These are phyloP conservation scores for Zophobas morio DNA, from an alignment of 1,140 invertebrate species.

Conservation along the genomic window DNA sequence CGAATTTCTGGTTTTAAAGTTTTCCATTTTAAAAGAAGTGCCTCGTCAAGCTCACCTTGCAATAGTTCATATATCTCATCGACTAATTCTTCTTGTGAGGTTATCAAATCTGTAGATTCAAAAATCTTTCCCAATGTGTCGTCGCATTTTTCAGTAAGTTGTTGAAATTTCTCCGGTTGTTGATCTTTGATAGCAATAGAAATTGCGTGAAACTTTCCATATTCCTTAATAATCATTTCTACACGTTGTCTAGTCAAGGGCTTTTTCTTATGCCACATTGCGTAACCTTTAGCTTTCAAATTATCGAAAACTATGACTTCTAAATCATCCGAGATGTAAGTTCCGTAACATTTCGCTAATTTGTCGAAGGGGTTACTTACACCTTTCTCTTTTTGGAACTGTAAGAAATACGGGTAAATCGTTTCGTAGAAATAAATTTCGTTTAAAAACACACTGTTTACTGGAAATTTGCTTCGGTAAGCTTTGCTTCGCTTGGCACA, in stretches of 20 bases:
- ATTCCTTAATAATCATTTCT: constrained; percentile 66
- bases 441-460: constrained; percentile 6
- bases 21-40: constrained; percentile 1
- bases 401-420: constrained; percentile 6
- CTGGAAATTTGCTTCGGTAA: background rate
- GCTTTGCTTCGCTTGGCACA: background rate
- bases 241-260: constrained; percentile 67
- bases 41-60: background rate
- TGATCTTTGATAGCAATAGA: constrained; percentile 69
- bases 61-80: constrained; percentile 7
- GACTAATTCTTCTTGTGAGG: background rate
- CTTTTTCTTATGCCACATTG: constrained; percentile 67
- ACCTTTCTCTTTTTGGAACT: constrained; percentile 2
- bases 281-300: constrained; percentile 69
- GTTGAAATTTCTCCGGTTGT: constrained; percentile 57
- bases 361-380: constrained; percentile 58
- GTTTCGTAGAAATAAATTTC: constrained; percentile 19
- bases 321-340: constrained; percentile 61
- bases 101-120: background rate
- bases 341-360: constrained; percentile 66
- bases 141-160: constrained; percentile 51
- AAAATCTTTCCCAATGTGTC: constrained; percentile 57
- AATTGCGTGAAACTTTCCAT: constrained; percentile 71
- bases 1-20: background rate
- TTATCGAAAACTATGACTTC: constrained; percentile 48